These are phyloP conservation scores for Sarcophaga variegata DNA, from an alignment of 2,888 invertebrate genomes.

Conservation along the genomic window DNA sequence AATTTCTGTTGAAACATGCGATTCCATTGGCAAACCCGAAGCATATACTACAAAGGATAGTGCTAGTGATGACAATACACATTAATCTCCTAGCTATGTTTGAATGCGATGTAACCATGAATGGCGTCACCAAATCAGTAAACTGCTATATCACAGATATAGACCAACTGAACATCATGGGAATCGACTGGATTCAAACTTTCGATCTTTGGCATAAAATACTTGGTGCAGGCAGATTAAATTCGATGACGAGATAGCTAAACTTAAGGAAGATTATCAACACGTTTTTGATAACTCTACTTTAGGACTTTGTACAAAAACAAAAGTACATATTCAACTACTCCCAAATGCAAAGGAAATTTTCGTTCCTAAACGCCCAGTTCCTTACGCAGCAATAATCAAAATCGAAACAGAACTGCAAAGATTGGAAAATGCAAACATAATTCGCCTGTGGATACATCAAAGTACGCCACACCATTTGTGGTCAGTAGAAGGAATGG, in stretches of 20 bases:
- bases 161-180: constrained; percentile 21
- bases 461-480: constrained; percentile 69
- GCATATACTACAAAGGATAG: constrained; percentile 7
- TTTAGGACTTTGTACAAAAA: no score
- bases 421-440: constrained; percentile 52
- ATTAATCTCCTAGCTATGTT: constrained; percentile 18
- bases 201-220: constrained; percentile 16
- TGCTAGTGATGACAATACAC: constrained; percentile 36
- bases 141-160: constrained; percentile 41
- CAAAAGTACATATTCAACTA: no score
- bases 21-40: not conserved
- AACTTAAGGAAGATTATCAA: no score
- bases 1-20: constrained; percentile 12
- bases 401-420: constrained; percentile 61
- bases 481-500: constrained; percentile 64
- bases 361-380: no score
- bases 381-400: no score
- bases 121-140: not conserved
- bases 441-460: constrained; percentile 65
- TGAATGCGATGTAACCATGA: constrained; percentile 1
- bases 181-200: constrained; percentile 9
- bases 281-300: no score
- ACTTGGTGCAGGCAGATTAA: no score
- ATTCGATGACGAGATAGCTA: no score
- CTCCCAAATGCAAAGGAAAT: no score